These are phyloP conservation scores for Genyomyrus donnyi DNA, from an alignment of 2,113 vertebrate species.

Conservation along the genomic window DNA sequence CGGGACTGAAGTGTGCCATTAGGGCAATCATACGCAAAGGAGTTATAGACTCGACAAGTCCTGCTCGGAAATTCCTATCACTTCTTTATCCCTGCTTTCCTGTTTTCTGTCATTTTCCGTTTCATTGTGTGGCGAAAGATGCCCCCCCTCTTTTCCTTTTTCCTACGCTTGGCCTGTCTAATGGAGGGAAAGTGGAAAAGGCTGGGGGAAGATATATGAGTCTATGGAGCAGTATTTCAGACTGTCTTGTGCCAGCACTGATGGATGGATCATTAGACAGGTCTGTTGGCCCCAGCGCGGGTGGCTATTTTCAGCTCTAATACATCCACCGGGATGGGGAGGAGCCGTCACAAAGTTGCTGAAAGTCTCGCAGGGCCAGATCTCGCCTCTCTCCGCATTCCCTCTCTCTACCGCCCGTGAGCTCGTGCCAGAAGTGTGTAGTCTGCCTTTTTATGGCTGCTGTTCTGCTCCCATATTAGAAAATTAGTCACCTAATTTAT, in stretches of 20 bases:
- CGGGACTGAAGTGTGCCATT: neutral
- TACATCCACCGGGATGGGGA: constrained; percentile 44
- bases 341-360: constrained; percentile 31
- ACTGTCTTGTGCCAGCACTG: constrained; percentile 52
- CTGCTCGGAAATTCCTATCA: neutral
- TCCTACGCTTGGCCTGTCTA: constrained; percentile 31
- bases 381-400: constrained; percentile 25
- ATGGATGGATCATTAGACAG: constrained; percentile 65
- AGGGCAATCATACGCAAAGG: neutral
- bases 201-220: constrained; percentile 40
- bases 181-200: constrained; percentile 31
- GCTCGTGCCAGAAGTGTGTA: neutral
- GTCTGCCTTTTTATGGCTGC: neutral
- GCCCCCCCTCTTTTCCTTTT: constrained; percentile 27
- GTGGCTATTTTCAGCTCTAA: constrained; percentile 59
- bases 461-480: neutral
- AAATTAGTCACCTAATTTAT: neutral
- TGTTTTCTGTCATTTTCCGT: constrained; percentile 33
- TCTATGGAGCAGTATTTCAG: constrained; percentile 49
- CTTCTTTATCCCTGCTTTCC: neutral
- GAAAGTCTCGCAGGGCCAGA: constrained; percentile 31
- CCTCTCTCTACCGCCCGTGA: neutral
- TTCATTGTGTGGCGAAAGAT: constrained; percentile 51
- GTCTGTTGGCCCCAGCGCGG: constrained; percentile 52
- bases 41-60: neutral